phyloP scores from a whole-genome alignment of 2,888 invertebrate genomes.

The Chaetoderma sp. region DNA sequence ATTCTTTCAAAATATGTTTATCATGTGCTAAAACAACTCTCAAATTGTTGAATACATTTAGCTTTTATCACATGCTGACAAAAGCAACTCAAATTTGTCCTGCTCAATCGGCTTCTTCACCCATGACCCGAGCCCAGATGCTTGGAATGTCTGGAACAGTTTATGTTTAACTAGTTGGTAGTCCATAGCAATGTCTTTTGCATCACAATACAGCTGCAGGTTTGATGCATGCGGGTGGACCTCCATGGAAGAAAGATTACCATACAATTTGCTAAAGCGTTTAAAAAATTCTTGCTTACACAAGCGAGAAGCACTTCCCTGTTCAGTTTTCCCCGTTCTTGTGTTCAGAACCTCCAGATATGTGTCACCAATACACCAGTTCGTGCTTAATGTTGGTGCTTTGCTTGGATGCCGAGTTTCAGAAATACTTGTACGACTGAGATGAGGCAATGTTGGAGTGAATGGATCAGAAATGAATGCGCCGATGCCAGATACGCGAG shows the following conservation, averaged over 20 bases:
- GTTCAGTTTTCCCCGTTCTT: conserved; percentile 85
- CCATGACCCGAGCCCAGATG: conserved; percentile 88
- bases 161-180: conserved; percentile 79
- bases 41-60: too few relatives aligned
- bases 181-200: conserved; percentile 58
- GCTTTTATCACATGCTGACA: not conserved
- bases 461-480: conserved; percentile 87
- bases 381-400: conserved; percentile 91
- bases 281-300: conserved; percentile 82
- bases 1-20: too few relatives aligned
- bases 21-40: too few relatives aligned
- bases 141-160: conserved; percentile 83
- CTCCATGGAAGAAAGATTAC: conserved; percentile 38
- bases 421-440: conserved; percentile 84
- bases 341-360: conserved; percentile 87
- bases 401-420: conserved; percentile 88
- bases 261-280: conserved; percentile 72
- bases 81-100: conserved; percentile 78
- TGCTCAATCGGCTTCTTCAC: conserved; percentile 93
- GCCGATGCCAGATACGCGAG: conserved; percentile 76
- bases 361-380: conserved; percentile 80
- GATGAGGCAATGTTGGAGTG: conserved; percentile 83
- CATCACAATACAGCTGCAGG: conserved; percentile 58
- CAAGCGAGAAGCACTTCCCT: conserved; percentile 81
- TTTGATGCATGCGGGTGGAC: conserved; percentile 28